Conservation (phyloP, 2,113 vertebrate species). For the Aleadryas rufinucha region DNA sequence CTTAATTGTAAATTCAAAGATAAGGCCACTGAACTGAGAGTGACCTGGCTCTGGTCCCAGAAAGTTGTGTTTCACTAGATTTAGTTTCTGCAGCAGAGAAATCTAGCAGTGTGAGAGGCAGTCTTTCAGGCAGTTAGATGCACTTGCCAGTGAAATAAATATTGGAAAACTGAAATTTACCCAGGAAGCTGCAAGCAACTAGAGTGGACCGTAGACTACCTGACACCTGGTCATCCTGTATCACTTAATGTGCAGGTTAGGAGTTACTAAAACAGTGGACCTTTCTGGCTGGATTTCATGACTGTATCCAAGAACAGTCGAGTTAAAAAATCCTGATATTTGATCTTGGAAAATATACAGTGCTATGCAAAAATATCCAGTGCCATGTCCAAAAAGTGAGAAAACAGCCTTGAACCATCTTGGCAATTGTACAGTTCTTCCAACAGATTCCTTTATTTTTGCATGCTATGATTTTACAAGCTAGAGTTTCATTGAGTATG, state of each 20-base stretch:
- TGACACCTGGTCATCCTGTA: neutral
- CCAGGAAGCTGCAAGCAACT: neutral
- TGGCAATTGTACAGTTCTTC: neutral
- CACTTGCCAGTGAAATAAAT: neutral
- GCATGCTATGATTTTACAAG: neutral
- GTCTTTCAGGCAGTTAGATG: neutral
- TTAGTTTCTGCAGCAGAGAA: conserved; percentile 13
- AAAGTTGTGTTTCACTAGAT: conserved; percentile 41
- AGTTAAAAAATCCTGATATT: neutral
- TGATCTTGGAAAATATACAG: neutral
- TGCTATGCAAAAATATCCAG: neutral
- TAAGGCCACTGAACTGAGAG: conserved; percentile 33
- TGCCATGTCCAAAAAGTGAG: neutral
- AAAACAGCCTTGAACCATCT: neutral
- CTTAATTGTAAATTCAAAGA: conserved; percentile 44
- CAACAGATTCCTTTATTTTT: neutral
- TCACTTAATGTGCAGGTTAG: neutral
- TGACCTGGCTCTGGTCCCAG: conserved; percentile 56
- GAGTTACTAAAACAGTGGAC: neutral
- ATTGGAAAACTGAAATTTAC: neutral
- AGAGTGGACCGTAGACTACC: neutral
- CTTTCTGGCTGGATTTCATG: neutral
- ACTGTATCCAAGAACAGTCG: neutral
- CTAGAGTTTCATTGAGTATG: neutral
- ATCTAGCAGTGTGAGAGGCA: neutral